A percentile compares a stretch with the other conserved stretches of the same genome.
phyloP scores from a whole-genome alignment of 2,797 vertebrate genomes.

The Crocodylus rhombifer region DNA sequence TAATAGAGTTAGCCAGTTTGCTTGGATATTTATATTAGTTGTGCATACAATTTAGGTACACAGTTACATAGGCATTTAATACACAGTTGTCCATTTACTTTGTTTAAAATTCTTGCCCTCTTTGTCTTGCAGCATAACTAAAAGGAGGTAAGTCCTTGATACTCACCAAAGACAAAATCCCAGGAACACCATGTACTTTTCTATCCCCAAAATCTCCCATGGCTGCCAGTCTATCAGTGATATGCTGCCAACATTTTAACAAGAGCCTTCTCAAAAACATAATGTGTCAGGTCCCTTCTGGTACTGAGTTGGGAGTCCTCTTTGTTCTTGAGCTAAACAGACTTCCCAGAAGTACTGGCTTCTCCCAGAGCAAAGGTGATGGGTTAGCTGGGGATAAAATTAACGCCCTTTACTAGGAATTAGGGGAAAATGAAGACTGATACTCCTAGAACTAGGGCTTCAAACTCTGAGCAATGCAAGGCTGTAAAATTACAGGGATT shows the following conservation, averaged over 20 bases:
- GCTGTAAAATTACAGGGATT: no score
- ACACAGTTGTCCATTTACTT: accelerated
- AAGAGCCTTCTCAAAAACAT: background rate
- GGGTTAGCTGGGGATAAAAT: no score
- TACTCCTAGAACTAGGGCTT: no score
- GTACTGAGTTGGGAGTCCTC: background rate
- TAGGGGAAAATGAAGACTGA: no score
- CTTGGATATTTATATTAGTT: background rate
- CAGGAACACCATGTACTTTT: background rate
- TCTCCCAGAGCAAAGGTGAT: no score
- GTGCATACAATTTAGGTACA: background rate
- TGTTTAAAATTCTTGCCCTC: accelerated
- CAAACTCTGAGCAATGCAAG: no score
- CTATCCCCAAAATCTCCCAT: background rate
- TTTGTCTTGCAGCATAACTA: background rate
- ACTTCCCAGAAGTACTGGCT: no score
- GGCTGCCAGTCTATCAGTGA: background rate
- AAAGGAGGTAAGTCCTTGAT: background rate
- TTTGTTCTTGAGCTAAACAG: no score
- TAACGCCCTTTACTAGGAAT: no score
- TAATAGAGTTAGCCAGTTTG: background rate
- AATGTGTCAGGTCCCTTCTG: background rate
- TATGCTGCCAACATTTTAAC: background rate
- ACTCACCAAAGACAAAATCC: background rate
- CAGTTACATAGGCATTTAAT: background rate